Evolutionary conservation across 2,888 invertebrate genomes (phyloP).

Genomic region (Melolontha melolontha): DNA sequence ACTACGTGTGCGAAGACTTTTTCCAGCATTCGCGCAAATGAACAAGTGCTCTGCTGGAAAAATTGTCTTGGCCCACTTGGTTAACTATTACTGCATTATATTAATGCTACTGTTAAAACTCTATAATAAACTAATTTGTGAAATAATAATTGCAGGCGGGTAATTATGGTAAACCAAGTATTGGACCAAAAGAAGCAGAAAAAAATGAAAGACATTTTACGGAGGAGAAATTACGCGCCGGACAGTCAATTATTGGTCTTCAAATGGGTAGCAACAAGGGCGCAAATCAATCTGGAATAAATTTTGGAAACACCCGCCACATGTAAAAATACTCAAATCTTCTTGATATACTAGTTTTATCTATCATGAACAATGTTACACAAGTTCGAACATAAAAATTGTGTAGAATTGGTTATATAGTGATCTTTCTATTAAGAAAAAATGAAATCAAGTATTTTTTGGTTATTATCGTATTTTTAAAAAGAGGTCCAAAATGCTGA

Average conservation of each 20-base stretch:
- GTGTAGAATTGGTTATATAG: no score
- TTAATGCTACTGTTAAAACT: no score
- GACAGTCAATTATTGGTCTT: constrained; percentile 92
- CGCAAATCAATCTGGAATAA: constrained; percentile 95
- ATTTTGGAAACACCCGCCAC: constrained; percentile 96
- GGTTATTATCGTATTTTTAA: constrained; percentile 9
- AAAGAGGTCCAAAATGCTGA: constrained; percentile 34
- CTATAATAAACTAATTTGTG: no score
- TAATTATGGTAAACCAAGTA: constrained; percentile 85
- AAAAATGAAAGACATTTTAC: constrained; percentile 94
- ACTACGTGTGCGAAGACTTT: no score
- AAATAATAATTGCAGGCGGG: constrained; percentile 71
- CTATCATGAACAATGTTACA: no score
- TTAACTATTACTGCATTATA: no score
- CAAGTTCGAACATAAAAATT: no score
- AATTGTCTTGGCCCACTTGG: no score
- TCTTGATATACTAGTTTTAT: constrained; percentile 9
- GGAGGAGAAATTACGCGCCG: constrained; percentile 93
- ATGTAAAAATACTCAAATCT: constrained; percentile 74
- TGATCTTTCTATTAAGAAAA: no score
- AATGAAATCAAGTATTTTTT: no score
- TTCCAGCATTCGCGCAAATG: no score
- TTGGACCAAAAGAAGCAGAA: constrained; percentile 97
- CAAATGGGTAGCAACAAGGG: constrained; percentile 99
- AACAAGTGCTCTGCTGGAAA: no score